Evolutionary conservation across 1,140 invertebrate genomes (phyloP).

Genomic region (Hormaphis cornu): DNA sequence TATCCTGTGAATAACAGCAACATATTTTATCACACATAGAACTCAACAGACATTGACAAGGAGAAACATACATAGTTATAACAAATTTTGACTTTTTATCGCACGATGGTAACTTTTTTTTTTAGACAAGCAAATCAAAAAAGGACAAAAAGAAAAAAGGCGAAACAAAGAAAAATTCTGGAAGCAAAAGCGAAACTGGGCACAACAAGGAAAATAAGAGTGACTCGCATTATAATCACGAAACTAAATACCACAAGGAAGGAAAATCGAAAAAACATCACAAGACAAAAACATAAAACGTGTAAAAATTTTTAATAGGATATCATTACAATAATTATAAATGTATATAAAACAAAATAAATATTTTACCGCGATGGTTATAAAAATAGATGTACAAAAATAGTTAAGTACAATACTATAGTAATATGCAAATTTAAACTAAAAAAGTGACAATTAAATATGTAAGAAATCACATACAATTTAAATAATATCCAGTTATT

Average conservation of each 20-base stretch:
- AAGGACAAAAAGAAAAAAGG: slow-evolving; percentile 9
- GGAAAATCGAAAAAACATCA: neutral
- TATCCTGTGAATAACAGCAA: too few relatives aligned
- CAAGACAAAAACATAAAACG: neutral
- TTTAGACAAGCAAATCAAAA: neutral
- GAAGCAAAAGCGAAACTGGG: neutral
- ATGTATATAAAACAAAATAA: neutral
- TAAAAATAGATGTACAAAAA: neutral
- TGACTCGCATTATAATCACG: neutral
- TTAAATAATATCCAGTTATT: neutral
- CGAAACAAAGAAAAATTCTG: neutral
- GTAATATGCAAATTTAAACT: neutral
- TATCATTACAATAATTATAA: slow-evolving; percentile 2
- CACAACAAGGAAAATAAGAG: neutral
- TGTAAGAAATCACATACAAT: neutral
- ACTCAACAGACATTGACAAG: too few relatives aligned
- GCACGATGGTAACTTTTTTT: too few relatives aligned
- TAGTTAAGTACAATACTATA: slow-evolving; percentile 17
- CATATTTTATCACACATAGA: too few relatives aligned
- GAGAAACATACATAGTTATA: too few relatives aligned
- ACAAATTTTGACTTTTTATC: too few relatives aligned
- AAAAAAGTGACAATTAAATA: neutral
- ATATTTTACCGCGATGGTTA: neutral
- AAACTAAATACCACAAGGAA: neutral
- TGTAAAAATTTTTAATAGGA: neutral